A percentile compares a stretch with the other conserved stretches of the same genome.
Evolutionary conservation across 2,888 invertebrate genomes (phyloP).

Genomic region (Nomada ruficornis): DNA sequence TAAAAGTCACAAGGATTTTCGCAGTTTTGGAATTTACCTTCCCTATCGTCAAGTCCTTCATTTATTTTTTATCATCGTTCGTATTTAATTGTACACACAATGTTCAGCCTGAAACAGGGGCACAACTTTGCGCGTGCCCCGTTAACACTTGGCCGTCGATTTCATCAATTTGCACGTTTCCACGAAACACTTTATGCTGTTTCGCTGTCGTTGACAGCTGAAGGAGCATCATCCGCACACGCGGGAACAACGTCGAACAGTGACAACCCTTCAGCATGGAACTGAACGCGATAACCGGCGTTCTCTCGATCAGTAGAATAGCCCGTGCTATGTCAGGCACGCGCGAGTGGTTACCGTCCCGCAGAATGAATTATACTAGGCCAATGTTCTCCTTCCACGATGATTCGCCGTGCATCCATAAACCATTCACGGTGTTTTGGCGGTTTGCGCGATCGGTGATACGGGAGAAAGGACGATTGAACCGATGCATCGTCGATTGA

Average conservation of each 20-base stretch:
- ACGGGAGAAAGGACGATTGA: constrained; percentile 38
- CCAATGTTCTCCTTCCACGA: constrained; percentile 53
- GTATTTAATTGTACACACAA: neutral
- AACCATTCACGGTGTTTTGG: constrained; percentile 69
- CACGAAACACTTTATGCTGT: no score
- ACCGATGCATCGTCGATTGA: constrained; percentile 46
- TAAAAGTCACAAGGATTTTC: constrained; percentile 14
- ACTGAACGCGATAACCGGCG: constrained; percentile 21
- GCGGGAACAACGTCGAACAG: constrained; percentile 17
- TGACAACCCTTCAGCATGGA: constrained; percentile 31
- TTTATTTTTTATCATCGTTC: neutral
- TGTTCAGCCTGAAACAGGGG: neutral
- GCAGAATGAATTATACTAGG: constrained; percentile 64
- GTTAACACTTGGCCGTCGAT: neutral
- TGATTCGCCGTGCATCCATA: constrained; percentile 55
- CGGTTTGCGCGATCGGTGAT: constrained; percentile 57
- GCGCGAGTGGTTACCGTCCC: constrained; percentile 50
- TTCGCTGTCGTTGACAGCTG: constrained; percentile 23
- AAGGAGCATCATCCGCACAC: constrained; percentile 11
- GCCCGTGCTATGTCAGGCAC: constrained; percentile 53
- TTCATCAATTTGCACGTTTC: neutral
- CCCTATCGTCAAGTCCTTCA: no score
- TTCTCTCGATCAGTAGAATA: constrained; percentile 48
- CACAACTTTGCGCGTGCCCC: no score
- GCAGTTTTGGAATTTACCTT: neutral